Evolutionary conservation across 2,888 invertebrate species (phyloP).

Genomic region (Eupithecia vulgata): DNA sequence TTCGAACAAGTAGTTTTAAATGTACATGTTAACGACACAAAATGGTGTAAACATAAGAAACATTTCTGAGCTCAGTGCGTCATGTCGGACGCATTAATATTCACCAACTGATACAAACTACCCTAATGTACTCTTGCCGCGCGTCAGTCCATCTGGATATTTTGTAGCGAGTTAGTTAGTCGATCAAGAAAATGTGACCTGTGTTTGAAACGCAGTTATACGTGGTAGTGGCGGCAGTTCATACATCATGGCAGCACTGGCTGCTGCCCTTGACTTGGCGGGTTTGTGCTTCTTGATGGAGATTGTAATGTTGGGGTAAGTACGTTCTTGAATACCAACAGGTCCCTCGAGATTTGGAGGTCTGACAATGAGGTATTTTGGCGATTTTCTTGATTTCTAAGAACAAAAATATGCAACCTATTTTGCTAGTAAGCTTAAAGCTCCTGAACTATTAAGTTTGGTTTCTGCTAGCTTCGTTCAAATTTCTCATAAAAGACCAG

Average conservation of each 20-base stretch:
- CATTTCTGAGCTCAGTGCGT: too few relatives aligned
- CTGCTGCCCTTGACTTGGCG: not conserved
- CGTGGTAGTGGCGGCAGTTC: not conserved
- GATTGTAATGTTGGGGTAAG: not conserved
- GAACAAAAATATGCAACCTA: not conserved
- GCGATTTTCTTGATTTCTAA: not conserved
- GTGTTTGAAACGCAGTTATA: constrained; percentile 2
- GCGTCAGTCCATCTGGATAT: too few relatives aligned
- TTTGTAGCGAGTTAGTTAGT: too few relatives aligned
- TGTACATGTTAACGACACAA: too few relatives aligned
- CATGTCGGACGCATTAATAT: too few relatives aligned
- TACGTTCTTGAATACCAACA: not conserved
- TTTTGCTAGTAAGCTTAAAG: not conserved
- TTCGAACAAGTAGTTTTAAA: too few relatives aligned
- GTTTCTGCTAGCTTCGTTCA: not conserved
- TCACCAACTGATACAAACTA: too few relatives aligned
- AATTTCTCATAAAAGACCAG: not conserved
- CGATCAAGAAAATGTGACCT: not conserved
- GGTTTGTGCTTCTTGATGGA: constrained; percentile 27
- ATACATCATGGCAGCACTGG: too few relatives aligned
- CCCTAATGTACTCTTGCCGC: too few relatives aligned
- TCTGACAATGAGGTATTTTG: not conserved
- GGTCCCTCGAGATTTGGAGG: not conserved
- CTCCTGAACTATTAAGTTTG: not conserved
- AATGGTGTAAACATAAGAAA: too few relatives aligned